Conservation (phyloP, 2,113 vertebrate genomes). For the Zingel zingel region DNA sequence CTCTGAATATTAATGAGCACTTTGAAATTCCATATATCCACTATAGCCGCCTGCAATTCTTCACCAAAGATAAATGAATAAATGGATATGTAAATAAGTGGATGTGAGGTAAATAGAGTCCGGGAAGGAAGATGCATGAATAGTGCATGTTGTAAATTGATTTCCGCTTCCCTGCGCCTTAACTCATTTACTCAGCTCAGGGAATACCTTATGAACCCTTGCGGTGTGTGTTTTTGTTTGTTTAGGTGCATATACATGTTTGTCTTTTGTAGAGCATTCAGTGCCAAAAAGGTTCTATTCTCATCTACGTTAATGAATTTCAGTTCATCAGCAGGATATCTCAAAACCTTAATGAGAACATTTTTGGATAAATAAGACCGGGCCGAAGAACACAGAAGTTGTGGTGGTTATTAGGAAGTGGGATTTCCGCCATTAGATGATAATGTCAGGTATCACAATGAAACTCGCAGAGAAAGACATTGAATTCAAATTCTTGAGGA, state of each 20-base stretch:
- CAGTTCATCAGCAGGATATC: not conserved
- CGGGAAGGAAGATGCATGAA: conserved; percentile 29
- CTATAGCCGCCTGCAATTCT: conserved; percentile 26
- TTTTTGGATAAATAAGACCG: not conserved
- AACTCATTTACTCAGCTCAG: conserved; percentile 58
- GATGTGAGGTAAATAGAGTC: conserved; percentile 57
- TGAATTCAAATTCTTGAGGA: not conserved
- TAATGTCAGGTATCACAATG: not conserved
- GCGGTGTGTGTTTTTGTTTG: not conserved
- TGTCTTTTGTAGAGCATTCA: not conserved
- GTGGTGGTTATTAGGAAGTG: not conserved
- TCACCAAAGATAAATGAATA: conserved; percentile 64
- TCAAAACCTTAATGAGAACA: not conserved
- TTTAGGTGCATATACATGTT: not conserved
- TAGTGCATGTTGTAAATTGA: conserved; percentile 47
- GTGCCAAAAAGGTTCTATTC: not conserved
- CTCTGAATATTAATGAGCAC: conserved; percentile 64
- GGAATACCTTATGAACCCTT: conserved; percentile 27
- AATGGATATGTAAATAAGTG: conserved; percentile 75
- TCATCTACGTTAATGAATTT: not conserved
- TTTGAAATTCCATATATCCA: conserved; percentile 53
- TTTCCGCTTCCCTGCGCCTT: conserved; percentile 52
- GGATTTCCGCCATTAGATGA: not conserved
- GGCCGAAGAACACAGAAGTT: not conserved
- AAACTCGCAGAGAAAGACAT: not conserved